phyloP scores from a whole-genome alignment of 2,888 invertebrate genomes.

The Drosophila flavopinicola region DNA sequence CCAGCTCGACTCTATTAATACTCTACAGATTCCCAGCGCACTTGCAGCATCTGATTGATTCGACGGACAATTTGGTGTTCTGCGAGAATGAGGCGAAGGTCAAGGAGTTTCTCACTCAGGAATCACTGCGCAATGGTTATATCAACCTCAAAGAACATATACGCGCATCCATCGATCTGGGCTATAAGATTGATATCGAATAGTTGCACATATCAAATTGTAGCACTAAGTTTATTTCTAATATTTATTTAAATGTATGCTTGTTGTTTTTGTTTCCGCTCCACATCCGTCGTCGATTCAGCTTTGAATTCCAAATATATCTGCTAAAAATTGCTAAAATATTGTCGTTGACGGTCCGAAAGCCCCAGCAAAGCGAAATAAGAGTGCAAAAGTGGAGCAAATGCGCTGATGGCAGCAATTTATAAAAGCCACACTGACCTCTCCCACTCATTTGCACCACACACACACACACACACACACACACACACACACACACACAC shows the following conservation, averaged over 20 bases:
- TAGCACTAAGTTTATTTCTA: slow-evolving; percentile 44
- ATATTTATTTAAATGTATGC: slow-evolving; percentile 61
- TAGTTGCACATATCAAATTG: slow-evolving; percentile 33
- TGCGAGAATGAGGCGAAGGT: slow-evolving; percentile 81
- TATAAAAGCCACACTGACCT: slow-evolving; percentile 67
- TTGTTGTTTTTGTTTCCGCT: not conserved
- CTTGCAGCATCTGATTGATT: slow-evolving; percentile 81
- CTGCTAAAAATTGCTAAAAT: slow-evolving; percentile 19
- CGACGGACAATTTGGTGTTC: slow-evolving; percentile 82
- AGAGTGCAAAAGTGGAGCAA: slow-evolving; percentile 63
- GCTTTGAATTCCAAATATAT: slow-evolving; percentile 13
- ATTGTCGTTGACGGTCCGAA: slow-evolving; percentile 9
- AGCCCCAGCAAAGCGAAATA: slow-evolving; percentile 34
- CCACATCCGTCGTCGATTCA: not conserved
- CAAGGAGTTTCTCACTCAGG: slow-evolving; percentile 82
- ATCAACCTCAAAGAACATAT: slow-evolving; percentile 83
- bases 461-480: slow-evolving; percentile 16
- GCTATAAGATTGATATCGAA: slow-evolving; percentile 83
- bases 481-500: slow-evolving; percentile 13
- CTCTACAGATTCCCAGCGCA: slow-evolving; percentile 75
- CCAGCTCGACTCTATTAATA: slow-evolving; percentile 76
- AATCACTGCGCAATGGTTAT: slow-evolving; percentile 82
- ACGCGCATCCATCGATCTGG: slow-evolving; percentile 83
- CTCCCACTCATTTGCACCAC: slow-evolving; percentile 31
- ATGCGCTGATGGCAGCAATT: slow-evolving; percentile 74